phyloP scores from a whole-genome alignment of 37 sponge, comb jelly and placozoan species.

The Axinella damicornis region DNA sequence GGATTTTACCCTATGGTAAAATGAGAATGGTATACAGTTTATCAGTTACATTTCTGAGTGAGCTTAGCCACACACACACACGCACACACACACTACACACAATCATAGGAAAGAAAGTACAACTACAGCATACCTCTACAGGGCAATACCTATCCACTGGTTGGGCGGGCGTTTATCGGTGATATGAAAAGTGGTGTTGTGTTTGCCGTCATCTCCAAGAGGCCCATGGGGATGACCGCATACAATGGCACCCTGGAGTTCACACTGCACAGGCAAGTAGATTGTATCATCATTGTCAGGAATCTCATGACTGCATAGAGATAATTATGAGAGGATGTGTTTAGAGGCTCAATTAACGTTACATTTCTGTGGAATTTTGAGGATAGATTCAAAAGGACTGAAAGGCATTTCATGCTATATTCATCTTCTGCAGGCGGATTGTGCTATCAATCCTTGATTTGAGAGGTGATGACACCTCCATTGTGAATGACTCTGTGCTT shows the following conservation, averaged over 20 bases:
- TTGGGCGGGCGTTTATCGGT: conserved; percentile 9
- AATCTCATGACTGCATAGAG: too few relatives aligned
- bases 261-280: conserved; percentile 34
- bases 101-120: conserved; percentile 14
- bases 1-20: conserved; percentile 46
- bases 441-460: too few relatives aligned
- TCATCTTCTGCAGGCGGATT: too few relatives aligned
- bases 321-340: too few relatives aligned
- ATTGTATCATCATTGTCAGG: too few relatives aligned
- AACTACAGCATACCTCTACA: conserved; percentile 7
- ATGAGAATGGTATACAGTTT: too few relatives aligned
- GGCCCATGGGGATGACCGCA: conserved; percentile 34
- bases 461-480: conserved; percentile 38
- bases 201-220: conserved; percentile 6
- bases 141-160: conserved; percentile 37
- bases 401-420: too few relatives aligned
- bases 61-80: too few relatives aligned
- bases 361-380: too few relatives aligned
- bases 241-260: conserved; percentile 3
- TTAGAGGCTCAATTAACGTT: too few relatives aligned
- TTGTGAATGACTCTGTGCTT: conserved; percentile 37
- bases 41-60: not conserved
- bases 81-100: too few relatives aligned
- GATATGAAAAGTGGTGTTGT: not conserved
- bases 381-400: too few relatives aligned